phyloP scores from a whole-genome alignment of 2,797 vertebrate genomes.

The Ctenopoma kingsleyae region DNA sequence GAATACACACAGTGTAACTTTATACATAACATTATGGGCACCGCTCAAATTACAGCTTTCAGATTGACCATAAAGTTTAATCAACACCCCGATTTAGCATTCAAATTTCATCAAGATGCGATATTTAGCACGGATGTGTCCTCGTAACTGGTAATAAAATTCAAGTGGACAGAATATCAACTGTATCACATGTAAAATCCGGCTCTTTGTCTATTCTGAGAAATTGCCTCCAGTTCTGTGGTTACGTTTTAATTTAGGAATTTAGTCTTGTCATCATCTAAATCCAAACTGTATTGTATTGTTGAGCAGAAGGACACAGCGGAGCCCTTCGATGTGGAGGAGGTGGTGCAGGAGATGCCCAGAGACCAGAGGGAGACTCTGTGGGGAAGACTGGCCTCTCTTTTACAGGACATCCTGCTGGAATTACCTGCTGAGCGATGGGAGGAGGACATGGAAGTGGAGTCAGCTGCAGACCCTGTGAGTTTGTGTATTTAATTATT shows the following conservation, averaged over 20 bases:
- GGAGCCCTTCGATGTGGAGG: slow-evolving; percentile 89
- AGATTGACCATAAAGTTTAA: no score
- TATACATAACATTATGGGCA: no score
- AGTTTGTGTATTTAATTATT: slow-evolving; percentile 21
- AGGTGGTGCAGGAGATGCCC: slow-evolving; percentile 92
- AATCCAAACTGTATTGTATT: no score
- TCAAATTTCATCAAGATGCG: no score
- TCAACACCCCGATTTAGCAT: no score
- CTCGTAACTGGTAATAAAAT: no score
- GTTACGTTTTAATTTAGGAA: not conserved
- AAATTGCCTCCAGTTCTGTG: not conserved
- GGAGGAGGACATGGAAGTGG: slow-evolving; percentile 83
- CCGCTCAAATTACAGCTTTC: no score
- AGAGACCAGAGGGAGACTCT: slow-evolving; percentile 88
- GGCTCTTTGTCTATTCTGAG: not conserved
- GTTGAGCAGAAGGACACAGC: slow-evolving; percentile 84
- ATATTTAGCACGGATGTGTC: no score
- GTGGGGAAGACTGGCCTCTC: slow-evolving; percentile 85
- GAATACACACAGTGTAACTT: no score
- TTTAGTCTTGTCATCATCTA: no score
- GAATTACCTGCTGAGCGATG: slow-evolving; percentile 88
- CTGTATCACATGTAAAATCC: not conserved
- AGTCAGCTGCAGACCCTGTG: slow-evolving; percentile 83
- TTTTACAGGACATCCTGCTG: slow-evolving; percentile 84
- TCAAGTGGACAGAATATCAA: no score